Percentiles rank a stretch among this genome's conserved stretches.
phyloP scores from a whole-genome alignment of 2,113 vertebrate species.

The Mustelus asterias region DNA sequence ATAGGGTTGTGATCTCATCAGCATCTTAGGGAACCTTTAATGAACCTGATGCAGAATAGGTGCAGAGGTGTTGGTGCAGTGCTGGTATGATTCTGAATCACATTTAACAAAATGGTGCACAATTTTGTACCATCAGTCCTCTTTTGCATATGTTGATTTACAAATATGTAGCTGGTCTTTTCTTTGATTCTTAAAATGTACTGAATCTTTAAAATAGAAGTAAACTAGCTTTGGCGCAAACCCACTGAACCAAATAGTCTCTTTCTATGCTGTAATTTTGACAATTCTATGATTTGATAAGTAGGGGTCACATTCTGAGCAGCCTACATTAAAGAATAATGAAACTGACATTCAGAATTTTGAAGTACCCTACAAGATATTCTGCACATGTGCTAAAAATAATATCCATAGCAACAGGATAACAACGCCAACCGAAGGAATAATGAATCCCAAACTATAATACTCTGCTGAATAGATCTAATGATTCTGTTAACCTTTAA shows the following conservation, averaged over 20 bases:
- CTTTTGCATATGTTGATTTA: not conserved
- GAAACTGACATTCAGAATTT: slow-evolving; percentile 38
- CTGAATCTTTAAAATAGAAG: not conserved
- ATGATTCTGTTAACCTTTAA: slow-evolving; percentile 37
- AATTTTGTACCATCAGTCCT: not conserved
- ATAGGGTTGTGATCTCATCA: not conserved
- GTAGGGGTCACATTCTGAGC: slow-evolving; percentile 27
- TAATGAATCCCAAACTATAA: slow-evolving; percentile 24
- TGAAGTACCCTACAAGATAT: slow-evolving; percentile 28
- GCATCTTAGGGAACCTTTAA: not conserved
- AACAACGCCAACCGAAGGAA: slow-evolving; percentile 23
- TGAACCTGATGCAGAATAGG: not conserved
- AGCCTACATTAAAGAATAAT: slow-evolving; percentile 35
- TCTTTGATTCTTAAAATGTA: not conserved
- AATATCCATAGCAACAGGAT: slow-evolving; percentile 36
- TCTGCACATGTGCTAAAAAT: slow-evolving; percentile 37
- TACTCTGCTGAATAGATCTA: slow-evolving; percentile 35
- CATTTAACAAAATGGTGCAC: no score
- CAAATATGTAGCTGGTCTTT: not conserved
- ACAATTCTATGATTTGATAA: slow-evolving; percentile 12
- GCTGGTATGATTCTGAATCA: not conserved
- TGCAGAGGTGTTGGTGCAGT: not conserved
- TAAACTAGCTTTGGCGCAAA: not conserved
- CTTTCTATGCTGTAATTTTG: not conserved
- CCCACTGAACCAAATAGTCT: not conserved